phyloP scores from a whole-genome alignment of 2,888 invertebrate species.

The Noctuana brunneofusca region DNA sequence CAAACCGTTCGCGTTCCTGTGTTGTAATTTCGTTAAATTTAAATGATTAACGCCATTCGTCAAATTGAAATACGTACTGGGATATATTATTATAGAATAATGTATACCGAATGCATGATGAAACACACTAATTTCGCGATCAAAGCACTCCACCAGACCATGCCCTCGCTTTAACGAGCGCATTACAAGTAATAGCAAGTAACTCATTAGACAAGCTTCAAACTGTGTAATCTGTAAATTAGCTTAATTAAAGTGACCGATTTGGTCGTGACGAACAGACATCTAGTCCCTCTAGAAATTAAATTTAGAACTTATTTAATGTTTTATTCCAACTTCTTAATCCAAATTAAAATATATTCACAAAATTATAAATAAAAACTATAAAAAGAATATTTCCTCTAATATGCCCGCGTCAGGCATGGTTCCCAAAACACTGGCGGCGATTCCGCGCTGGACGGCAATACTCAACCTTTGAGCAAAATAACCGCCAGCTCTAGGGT shows the following conservation, averaged over 20 bases:
- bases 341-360: too few relatives aligned
- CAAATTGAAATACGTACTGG: constrained; percentile 9
- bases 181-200: not conserved
- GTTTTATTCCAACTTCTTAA: too few relatives aligned
- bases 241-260: constrained; percentile 1
- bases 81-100: constrained; percentile 1
- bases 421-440: too few relatives aligned
- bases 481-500: too few relatives aligned
- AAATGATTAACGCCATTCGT: constrained; percentile 21
- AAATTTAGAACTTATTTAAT: not conserved
- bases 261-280: not conserved
- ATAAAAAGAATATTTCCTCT: too few relatives aligned
- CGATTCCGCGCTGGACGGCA: too few relatives aligned
- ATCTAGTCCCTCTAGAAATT: not conserved
- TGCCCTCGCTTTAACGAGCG: not conserved
- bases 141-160: constrained; percentile 4
- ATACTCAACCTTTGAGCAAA: too few relatives aligned
- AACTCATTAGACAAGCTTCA: constrained; percentile 2
- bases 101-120: too few relatives aligned
- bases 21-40: constrained; percentile 21
- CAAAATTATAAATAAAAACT: too few relatives aligned
- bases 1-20: not conserved
- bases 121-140: not conserved
- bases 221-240: constrained; percentile 2
- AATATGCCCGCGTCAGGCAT: too few relatives aligned